Base-by-base conservation (phyloP, 2,797 vertebrate genomes). In the Remorina albescens region DNA sequence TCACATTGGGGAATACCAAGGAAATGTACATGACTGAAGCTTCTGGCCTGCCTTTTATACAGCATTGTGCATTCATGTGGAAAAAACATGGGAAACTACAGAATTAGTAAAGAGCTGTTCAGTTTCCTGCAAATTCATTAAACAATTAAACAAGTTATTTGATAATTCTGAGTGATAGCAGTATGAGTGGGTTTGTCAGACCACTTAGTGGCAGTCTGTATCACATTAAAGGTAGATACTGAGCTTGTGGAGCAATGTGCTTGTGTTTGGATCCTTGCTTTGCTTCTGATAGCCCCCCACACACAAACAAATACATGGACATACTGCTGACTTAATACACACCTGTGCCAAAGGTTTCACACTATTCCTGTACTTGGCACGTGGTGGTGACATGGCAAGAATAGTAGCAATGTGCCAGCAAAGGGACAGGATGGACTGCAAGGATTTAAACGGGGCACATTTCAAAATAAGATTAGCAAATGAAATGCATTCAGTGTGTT, bases 331-430 rank as follows among this genome's bases (percentile, higher is more conserved):
- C 23, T 19, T n/a, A 41, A 56, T 23, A 30, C 41, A 28, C 30
- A 44, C 26, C 41, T 19, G 26, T 62, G 51, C 18, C 51, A 58
- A 16, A 34, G 60, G 46, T 37, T 69, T 57, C 53, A 46, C 66
- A 57, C 54, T 30, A 25, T 50, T 51, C 41, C 37, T 3, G 44
- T 30, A 25, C 34, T 58, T 6, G 1, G 3, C 36, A 25, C 18
- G 58, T 57, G 30, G 37, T 37, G 1, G 32, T 50, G 58, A 57
- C 61, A 39, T 47, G 39, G 41, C 25, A 34, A 58, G 26, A 61
- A 70, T 74, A 39, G 19, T 1, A 42, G 15, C 16, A 36, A n/a
- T 26, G 41, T 37, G 57, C 0, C 28, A 67, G 25, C n/a, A 44
- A 59, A 55, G 53, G 3, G 19, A 19, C 21, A 23, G 3, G 5